Base-by-base conservation (phyloP, 2,113 vertebrate genomes). In the Cebidichthys violaceus region DNA sequence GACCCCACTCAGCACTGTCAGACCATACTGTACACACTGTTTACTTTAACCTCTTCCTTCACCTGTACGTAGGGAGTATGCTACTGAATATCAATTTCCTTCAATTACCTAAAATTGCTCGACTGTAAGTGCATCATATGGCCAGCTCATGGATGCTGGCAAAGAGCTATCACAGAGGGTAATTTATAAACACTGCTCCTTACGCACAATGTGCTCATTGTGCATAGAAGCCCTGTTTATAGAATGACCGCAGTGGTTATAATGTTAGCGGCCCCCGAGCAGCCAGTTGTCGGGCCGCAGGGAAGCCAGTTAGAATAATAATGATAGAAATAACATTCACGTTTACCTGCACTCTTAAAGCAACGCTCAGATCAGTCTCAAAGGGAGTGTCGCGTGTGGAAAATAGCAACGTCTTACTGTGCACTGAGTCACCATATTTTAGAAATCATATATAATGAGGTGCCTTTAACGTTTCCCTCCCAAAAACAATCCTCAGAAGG, bases 131-230 rank as follows among this genome's bases (percentile, higher is more conserved):
- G 82, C 77, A 70, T 84, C 62, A 69, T 75, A 64, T 70, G 75
- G 59, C 57, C 55, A 79, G 83, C 82, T 77, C 50, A 8, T 8
- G 68, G 75, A 60, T 57, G 66, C 75, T 83, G 70, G 83, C 77
- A 70, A 86, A 62, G 74, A 72, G 74, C 62, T 70, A 87, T 89
- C 75, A 86, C 55, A 70, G 71, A 47, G 78, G 84, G 83, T 92
- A 77, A 92, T 82, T 83, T 79, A 70, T 31, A 80, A 68, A 67
- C 68, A 77, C 69, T 70, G 79, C 90, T 88, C 77, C 73, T 57
- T 15, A 27, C 11, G 18, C 84, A 95, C 94, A 95, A 93, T 92
- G 90, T 15, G n/a, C 86, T 89, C 93, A 94, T 95, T 95, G 95
- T 95, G 91, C 89, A 35, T 69, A 77, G 50, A 57, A 57, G 55